Evolutionary conservation across 2,797 vertebrate species (phyloP).

Genomic region (Garrulus glandarius): DNA sequence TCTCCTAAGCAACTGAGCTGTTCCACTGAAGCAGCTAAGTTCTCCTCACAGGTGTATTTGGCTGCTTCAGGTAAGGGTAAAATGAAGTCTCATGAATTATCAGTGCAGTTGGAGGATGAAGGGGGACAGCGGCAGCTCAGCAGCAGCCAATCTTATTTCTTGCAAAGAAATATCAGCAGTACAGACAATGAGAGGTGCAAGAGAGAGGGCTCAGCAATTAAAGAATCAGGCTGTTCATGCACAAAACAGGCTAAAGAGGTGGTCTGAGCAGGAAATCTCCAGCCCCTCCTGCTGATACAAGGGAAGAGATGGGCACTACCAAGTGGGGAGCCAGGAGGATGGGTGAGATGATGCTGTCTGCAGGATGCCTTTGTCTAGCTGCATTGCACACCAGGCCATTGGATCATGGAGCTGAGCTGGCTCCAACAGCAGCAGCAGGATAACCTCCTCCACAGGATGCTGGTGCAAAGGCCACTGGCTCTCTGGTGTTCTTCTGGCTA

Average conservation of each 20-base stretch:
- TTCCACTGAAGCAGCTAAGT: constrained; percentile 6
- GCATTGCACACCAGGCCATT: neutral
- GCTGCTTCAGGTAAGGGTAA: neutral
- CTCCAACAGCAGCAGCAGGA: neutral
- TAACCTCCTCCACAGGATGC: neutral
- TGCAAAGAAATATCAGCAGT: neutral
- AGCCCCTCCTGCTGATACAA: neutral
- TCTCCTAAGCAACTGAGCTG: neutral
- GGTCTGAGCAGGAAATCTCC: neutral
- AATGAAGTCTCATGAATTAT: neutral
- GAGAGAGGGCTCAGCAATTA: neutral
- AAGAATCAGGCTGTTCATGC: neutral
- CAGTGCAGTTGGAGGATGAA: neutral
- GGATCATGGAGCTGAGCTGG: neutral
- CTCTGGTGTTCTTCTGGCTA: neutral
- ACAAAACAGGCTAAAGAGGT: neutral
- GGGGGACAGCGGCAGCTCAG: neutral
- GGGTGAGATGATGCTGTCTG: neutral
- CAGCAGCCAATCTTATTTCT: neutral
- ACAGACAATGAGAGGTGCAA: accelerated
- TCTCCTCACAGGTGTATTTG: neutral
- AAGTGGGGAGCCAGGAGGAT: neutral
- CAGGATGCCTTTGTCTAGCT: neutral
- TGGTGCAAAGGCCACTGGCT: neutral
- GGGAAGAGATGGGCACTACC: neutral